These are phyloP conservation scores for Rhagoletis zephyria DNA, from an alignment of 1,140 invertebrate species.

Conservation along the genomic window DNA sequence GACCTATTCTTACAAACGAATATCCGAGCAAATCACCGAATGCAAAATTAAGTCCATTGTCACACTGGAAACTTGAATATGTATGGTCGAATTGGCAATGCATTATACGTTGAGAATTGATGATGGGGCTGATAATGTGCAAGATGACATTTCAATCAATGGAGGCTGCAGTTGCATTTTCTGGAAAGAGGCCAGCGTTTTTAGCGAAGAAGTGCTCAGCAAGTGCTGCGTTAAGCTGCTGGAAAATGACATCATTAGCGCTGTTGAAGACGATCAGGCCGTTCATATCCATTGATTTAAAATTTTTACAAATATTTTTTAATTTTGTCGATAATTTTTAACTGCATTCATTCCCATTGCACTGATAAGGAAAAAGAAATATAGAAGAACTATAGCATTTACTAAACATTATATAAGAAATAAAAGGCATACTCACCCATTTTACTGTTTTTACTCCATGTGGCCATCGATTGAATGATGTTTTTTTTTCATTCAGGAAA, in stretches of 20 bases:
- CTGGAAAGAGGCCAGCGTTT: slow-evolving; percentile 15
- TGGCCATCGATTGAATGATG: no score
- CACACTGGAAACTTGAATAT: slow-evolving; percentile 83
- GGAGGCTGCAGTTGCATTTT: slow-evolving; percentile 12
- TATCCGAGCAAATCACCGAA: slow-evolving; percentile 85
- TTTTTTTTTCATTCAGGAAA: no score
- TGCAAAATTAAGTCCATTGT: slow-evolving; percentile 83
- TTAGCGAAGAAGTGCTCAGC: slow-evolving; percentile 58
- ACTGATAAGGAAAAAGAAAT: slow-evolving; percentile 42
- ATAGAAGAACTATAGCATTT: no score
- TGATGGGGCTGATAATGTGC: slow-evolving; percentile 86
- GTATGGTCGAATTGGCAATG: slow-evolving; percentile 86
- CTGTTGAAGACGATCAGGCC: slow-evolving; percentile 70
- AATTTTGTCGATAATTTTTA: background rate
- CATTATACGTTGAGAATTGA: slow-evolving; percentile 88
- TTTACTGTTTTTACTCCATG: no score
- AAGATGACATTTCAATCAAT: slow-evolving; percentile 80
- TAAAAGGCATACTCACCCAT: no score
- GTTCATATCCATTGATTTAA: slow-evolving; percentile 63
- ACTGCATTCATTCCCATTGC: background rate
- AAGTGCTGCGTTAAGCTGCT: slow-evolving; percentile 63
- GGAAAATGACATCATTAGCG: slow-evolving; percentile 68
- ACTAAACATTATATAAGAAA: no score
- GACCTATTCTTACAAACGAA: slow-evolving; percentile 79
- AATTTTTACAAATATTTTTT: slow-evolving; percentile 13